Evolutionary conservation across 2,797 vertebrate species (phyloP).

Genomic region (Sebastes umbrosus): DNA sequence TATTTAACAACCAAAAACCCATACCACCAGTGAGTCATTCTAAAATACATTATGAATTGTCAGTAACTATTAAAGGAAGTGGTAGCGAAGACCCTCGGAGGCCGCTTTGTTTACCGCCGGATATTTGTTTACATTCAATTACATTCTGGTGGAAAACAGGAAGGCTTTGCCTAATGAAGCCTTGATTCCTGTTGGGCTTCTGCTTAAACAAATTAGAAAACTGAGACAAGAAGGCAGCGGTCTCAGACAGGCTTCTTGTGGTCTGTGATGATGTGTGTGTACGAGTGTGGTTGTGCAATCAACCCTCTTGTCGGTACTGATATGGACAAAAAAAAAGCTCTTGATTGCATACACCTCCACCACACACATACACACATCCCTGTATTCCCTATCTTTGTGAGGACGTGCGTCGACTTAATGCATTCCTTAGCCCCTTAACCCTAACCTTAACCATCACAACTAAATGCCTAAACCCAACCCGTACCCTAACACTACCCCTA

Average conservation of each 20-base stretch:
- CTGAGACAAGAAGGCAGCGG: constrained; percentile 14
- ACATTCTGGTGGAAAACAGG: constrained; percentile 44
- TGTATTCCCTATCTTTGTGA: too few relatives aligned
- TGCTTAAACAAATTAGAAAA: constrained; percentile 51
- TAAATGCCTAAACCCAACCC: too few relatives aligned
- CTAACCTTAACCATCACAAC: too few relatives aligned
- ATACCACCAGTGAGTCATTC: background rate
- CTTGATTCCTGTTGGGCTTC: constrained; percentile 3
- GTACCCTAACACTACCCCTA: too few relatives aligned
- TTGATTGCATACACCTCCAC: background rate
- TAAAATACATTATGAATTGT: background rate
- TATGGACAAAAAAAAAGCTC: background rate
- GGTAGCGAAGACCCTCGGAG: background rate
- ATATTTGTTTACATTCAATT: constrained; percentile 53
- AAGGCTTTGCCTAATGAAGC: constrained; percentile 53
- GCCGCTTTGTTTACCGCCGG: constrained; percentile 8
- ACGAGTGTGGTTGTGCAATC: background rate
- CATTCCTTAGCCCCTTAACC: too few relatives aligned
- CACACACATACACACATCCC: background rate
- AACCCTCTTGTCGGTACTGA: background rate
- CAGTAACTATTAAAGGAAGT: constrained; percentile 15
- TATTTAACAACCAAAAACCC: background rate
- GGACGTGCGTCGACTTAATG: too few relatives aligned
- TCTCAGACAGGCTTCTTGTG: background rate
- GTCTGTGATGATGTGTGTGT: background rate